Conservation (phyloP, 2,888 invertebrate species). For the Smittia aterrima region DNA sequence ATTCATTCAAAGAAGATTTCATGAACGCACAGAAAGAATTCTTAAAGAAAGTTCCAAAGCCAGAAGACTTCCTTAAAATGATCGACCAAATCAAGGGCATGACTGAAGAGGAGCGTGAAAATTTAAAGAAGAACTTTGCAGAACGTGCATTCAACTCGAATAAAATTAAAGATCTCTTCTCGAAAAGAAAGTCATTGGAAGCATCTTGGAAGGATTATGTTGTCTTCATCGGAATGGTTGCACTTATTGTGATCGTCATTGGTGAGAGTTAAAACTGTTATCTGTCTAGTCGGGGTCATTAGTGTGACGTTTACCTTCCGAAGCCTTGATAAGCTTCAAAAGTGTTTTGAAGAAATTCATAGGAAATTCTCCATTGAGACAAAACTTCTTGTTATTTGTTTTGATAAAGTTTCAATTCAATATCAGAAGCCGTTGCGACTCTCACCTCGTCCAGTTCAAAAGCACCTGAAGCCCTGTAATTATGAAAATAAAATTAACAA, state of each 20-base stretch:
- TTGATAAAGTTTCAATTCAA: too few relatives aligned
- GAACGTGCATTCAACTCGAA: slow-evolving; percentile 52
- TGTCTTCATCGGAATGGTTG: background rate
- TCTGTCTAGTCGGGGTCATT: too few relatives aligned
- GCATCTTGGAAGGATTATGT: background rate
- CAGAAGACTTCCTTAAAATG: background rate
- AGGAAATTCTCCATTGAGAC: too few relatives aligned
- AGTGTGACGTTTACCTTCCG: too few relatives aligned
- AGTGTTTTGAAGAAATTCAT: too few relatives aligned
- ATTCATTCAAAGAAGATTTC: background rate
- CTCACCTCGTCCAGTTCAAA: too few relatives aligned
- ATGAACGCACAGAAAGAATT: background rate
- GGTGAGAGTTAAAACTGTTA: background rate
- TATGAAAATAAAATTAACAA: background rate
- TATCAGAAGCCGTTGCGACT: too few relatives aligned
- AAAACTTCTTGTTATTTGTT: too few relatives aligned
- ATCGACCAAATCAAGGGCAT: slow-evolving; percentile 44
- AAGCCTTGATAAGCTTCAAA: too few relatives aligned
- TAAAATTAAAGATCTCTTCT: background rate
- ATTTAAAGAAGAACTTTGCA: slow-evolving; percentile 47
- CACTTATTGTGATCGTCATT: background rate
- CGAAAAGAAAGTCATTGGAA: slow-evolving; percentile 47
- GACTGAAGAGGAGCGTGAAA: slow-evolving; percentile 50
- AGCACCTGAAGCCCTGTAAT: background rate
- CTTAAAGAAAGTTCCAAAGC: slow-evolving; percentile 44